Evolutionary conservation across 2,888 invertebrate genomes (phyloP).

Genomic region (Buathra laborator): DNA sequence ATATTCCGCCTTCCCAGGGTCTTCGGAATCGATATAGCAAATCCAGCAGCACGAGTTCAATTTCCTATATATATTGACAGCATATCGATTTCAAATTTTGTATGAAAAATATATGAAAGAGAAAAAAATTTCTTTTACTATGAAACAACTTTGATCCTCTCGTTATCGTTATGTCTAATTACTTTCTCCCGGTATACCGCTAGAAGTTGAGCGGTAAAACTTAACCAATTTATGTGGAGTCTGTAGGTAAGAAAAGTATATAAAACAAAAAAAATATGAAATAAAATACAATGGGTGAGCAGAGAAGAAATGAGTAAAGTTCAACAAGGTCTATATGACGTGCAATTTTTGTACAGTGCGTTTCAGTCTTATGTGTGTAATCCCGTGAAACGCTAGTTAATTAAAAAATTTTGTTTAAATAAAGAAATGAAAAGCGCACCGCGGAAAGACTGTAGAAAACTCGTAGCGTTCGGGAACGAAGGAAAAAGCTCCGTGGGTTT

Average conservation of each 20-base stretch:
- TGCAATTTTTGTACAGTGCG: slow-evolving; percentile 20
- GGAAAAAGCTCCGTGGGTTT: not conserved
- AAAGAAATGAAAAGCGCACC: not conserved
- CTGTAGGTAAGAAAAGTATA: not conserved
- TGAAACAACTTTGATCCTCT: not conserved
- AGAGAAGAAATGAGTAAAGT: slow-evolving; percentile 26
- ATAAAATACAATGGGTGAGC: not conserved
- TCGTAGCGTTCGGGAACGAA: not conserved
- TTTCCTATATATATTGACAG: too few relatives aligned
- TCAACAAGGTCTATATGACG: not conserved
- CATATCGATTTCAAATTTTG: not conserved
- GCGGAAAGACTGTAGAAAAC: slow-evolving; percentile 8
- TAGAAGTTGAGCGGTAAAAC: slow-evolving; percentile 10
- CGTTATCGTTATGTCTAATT: slow-evolving; percentile 16
- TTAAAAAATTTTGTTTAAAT: not conserved
- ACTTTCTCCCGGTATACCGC: not conserved
- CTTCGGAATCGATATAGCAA: too few relatives aligned
- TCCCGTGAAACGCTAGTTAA: slow-evolving; percentile 12
- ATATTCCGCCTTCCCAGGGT: not conserved
- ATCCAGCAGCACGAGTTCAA: too few relatives aligned
- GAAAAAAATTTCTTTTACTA: not conserved
- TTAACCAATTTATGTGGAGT: slow-evolving; percentile 27
- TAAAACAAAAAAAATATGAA: not conserved
- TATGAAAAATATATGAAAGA: not conserved
- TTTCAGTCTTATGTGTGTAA: slow-evolving; percentile 4